phyloP scores from a whole-genome alignment of 2,797 vertebrate genomes.

The Propithecus perrieri region DNA sequence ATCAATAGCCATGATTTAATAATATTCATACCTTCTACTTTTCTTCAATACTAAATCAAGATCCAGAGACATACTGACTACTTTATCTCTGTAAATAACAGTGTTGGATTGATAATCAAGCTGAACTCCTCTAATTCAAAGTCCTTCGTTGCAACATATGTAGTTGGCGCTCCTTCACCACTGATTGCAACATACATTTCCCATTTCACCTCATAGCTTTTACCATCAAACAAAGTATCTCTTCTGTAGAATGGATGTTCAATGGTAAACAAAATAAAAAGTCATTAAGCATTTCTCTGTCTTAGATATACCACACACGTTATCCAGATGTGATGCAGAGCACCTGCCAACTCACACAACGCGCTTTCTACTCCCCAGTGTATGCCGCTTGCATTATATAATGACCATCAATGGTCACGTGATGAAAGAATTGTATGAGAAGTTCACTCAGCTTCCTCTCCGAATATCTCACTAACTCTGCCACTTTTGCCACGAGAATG shows the following conservation, averaged over 20 bases:
- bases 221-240: not conserved
- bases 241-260: not conserved
- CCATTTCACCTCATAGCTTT: not conserved
- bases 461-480: not conserved
- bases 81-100: not conserved
- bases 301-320: not conserved
- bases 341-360: not conserved
- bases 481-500: not conserved
- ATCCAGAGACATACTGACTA: not conserved
- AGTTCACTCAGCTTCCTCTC: not conserved
- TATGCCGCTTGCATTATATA: not conserved
- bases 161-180: not conserved
- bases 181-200: not conserved
- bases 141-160: not conserved
- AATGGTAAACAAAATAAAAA: not conserved
- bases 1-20: slow-evolving; percentile 9
- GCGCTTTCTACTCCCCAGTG: not conserved
- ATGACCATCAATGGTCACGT: not conserved
- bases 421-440: not conserved
- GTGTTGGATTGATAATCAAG: not conserved
- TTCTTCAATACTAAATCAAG: slow-evolving; percentile 33
- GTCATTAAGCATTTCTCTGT: not conserved
- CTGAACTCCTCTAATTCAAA: not conserved
- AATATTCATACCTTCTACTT: not conserved
- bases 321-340: not conserved